Percentiles rank a stretch among this genome's conserved stretches.
Evolutionary conservation across 2,888 invertebrate genomes (phyloP).

Genomic region (Formica aserva): DNA sequence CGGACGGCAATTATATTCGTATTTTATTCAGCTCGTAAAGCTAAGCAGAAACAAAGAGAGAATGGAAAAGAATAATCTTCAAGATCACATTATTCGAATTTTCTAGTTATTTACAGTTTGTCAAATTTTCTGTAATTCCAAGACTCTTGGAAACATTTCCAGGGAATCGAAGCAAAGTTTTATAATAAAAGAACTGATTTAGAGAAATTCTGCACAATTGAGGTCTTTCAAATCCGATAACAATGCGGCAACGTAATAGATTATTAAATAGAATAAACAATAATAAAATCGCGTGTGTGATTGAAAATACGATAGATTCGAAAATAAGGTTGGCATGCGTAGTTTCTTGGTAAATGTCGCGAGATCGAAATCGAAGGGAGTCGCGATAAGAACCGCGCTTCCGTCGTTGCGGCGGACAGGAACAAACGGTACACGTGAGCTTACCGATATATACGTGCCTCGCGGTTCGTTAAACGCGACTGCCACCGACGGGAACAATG

Average conservation of each 20-base stretch:
- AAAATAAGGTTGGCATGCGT: not conserved
- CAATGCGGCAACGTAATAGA: constrained; percentile 5
- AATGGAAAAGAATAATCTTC: not conserved
- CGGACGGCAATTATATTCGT: not conserved
- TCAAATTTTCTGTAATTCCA: not conserved
- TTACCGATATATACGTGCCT: constrained; percentile 69
- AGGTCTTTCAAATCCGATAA: not conserved
- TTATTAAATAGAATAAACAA: constrained; percentile 1
- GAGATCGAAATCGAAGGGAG: constrained; percentile 62
- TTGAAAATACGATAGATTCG: not conserved
- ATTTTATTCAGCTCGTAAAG: not conserved
- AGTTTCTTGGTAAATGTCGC: constrained; percentile 7
- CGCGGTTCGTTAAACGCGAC: constrained; percentile 77
- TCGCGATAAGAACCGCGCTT: constrained; percentile 67
- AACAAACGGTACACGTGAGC: constrained; percentile 73
- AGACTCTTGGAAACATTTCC: not conserved
- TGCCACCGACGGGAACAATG: constrained; percentile 77
- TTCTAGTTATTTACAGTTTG: not conserved
- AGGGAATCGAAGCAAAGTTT: not conserved
- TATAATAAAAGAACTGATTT: too few species aligned
- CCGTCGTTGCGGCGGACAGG: constrained; percentile 68
- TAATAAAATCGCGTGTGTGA: not conserved
- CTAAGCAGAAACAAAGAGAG: not conserved
- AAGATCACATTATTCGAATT: not conserved
- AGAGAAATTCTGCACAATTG: not conserved